phyloP scores from a whole-genome alignment of 2,113 vertebrate species.

The Collichthys lucidus region DNA sequence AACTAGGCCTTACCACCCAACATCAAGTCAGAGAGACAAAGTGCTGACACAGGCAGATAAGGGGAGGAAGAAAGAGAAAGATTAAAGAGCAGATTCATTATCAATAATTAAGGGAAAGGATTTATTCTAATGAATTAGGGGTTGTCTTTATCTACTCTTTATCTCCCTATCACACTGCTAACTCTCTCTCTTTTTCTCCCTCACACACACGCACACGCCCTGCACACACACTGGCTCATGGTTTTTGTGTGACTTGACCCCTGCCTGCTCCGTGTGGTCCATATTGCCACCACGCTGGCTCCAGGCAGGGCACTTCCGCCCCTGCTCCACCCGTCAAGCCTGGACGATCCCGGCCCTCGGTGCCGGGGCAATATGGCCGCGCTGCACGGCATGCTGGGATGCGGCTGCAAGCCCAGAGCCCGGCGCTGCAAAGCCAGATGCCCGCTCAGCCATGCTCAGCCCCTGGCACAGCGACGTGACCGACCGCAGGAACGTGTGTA shows the following conservation, averaged over 20 bases:
- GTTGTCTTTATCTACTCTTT: conserved; percentile 78
- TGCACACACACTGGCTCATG: conserved; percentile 21
- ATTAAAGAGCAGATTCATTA: conserved; percentile 84
- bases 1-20: conserved; percentile 79
- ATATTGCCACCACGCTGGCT: conserved; percentile 79
- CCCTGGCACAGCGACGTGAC: conserved; percentile 49
- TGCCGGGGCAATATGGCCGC: conserved; percentile 78
- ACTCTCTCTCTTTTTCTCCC: conserved; percentile 24
- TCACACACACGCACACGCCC: conserved; percentile 2
- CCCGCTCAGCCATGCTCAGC: conserved; percentile 58
- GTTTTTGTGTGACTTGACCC: conserved; percentile 70
- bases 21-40: conserved; percentile 73
- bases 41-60: conserved; percentile 81
- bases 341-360: conserved; percentile 59
- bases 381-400: conserved; percentile 74
- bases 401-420: conserved; percentile 71
- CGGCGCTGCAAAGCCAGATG: conserved; percentile 74
- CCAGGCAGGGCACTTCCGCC: conserved; percentile 78
- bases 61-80: conserved; percentile 75
- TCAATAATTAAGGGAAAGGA: conserved; percentile 84
- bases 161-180: conserved; percentile 67
- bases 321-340: conserved; percentile 55
- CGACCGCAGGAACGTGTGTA: conserved; percentile 3
- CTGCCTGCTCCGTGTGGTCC: conserved; percentile 75
- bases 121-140: conserved; percentile 83